phyloP scores from a whole-genome alignment of 2,797 vertebrate species.

The Hafferia zeledoni region DNA sequence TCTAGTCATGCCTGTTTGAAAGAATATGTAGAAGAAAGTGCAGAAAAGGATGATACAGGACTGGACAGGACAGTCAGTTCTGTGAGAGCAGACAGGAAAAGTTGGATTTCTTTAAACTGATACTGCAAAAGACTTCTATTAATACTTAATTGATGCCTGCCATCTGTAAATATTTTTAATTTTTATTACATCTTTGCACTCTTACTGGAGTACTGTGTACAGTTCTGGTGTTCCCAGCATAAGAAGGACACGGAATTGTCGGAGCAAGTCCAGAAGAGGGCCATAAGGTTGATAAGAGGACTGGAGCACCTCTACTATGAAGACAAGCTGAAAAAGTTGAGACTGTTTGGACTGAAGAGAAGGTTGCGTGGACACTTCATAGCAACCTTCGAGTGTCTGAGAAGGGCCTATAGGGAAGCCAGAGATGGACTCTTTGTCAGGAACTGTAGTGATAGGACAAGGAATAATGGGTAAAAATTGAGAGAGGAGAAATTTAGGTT shows the following conservation, averaged over 20 bases:
- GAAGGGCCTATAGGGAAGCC: background rate
- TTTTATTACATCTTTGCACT: background rate
- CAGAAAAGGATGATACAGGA: background rate
- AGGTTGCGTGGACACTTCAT: too few species aligned
- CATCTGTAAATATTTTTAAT: background rate
- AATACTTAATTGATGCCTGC: background rate
- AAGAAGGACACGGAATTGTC: background rate
- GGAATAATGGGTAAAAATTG: background rate
- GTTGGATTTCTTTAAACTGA: background rate
- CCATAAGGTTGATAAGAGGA: background rate
- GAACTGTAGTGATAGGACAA: background rate
- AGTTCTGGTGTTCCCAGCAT: background rate
- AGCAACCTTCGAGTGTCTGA: background rate
- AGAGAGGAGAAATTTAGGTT: background rate
- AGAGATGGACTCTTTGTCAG: background rate
- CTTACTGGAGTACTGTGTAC: background rate
- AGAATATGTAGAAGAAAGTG: background rate
- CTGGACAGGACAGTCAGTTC: background rate
- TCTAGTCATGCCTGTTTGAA: background rate
- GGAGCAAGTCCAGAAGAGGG: background rate
- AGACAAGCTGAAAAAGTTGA: background rate
- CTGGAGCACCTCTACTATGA: background rate
- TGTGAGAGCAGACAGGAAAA: background rate
- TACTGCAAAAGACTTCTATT: background rate
- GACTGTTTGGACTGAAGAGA: background rate